Base-by-base conservation (phyloP, 2,113 vertebrate species). In the Varanus komodoensis region DNA sequence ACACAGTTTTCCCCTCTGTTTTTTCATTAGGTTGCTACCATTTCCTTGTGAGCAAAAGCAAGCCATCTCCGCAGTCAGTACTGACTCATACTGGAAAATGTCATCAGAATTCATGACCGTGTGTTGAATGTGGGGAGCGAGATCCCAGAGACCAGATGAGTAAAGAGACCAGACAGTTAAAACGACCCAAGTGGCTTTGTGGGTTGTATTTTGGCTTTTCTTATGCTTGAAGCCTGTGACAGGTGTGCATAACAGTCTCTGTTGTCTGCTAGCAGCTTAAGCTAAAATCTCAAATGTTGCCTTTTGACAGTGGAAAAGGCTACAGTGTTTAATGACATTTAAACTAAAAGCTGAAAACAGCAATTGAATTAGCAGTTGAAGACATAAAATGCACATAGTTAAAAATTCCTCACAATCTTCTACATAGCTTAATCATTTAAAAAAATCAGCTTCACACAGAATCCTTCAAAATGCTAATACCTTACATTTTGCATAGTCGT, bases 11-110 rank as follows among this genome's bases (percentile, higher is more conserved):
- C 95, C 50, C 4, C 29, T 91, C 87, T 87, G 79, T 94, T 88
- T 2, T 94, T 93, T 92, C 91, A 34, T 34, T 82, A n/a, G 69
- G 82, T 92, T 69, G 54, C 87, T 38, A 27, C 44, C 81, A 3
- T 84, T 89, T 84, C 29, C 29, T 9, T 11, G 2, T 6, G 38
- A 21, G 68, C 82, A 32, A 61, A 92, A 95, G 69, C 79, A 84
- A 67, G 32, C 14, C 21, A 0, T 0, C 0, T 48, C 19, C 17
- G 85, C 0, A 0, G 32, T 23, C 64, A 0, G 0, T 75, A 12
- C 82, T 89, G 29, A 14, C 80, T 81, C 8, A 0, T 1, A 1
- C 11, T 68, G 80, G 86, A 67, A 90, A 29, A 14, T 57, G 12
- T 2, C 61, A 73, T 87, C 1, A 6, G 71, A n/a, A 57, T 27